These are phyloP conservation scores for Rana temporaria DNA, from an alignment of 2,113 vertebrate genomes.

Conservation along the genomic window DNA sequence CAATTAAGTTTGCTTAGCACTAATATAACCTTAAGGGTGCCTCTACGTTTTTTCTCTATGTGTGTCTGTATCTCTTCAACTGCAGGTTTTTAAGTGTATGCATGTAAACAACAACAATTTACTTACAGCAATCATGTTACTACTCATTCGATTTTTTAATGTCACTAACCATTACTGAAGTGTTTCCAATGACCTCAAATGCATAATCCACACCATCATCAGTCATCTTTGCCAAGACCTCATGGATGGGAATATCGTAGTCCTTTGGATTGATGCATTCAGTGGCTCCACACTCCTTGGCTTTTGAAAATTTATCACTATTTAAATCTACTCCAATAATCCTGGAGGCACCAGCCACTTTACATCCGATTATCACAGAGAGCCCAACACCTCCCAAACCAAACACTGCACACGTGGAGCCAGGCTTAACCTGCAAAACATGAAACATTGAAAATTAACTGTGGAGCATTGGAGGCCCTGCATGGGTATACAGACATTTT, in stretches of 20 bases:
- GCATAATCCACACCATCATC: conserved; percentile 81
- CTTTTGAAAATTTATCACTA: conserved; percentile 74
- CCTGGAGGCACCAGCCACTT: conserved; percentile 82
- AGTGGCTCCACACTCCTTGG: conserved; percentile 77
- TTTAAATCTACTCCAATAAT: conserved; percentile 88
- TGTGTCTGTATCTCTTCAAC: too few species aligned
- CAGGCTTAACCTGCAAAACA: conserved; percentile 76
- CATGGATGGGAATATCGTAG: conserved; percentile 72
- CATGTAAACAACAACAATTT: too few species aligned
- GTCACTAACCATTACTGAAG: conserved; percentile 77
- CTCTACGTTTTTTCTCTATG: too few species aligned
- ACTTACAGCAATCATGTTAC: too few species aligned
- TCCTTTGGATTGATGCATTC: conserved; percentile 82
- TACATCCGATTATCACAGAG: conserved; percentile 86
- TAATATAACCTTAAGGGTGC: too few species aligned
- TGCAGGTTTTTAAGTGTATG: too few species aligned
- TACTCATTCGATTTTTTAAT: not conserved
- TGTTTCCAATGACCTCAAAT: conserved; percentile 81
- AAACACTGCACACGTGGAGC: conserved; percentile 82
- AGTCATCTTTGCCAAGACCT: conserved; percentile 79
- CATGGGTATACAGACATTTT: too few species aligned
- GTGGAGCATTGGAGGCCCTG: too few species aligned
- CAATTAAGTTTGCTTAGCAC: too few species aligned
- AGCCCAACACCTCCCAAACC: conserved; percentile 85
- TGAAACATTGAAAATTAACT: not conserved